Conservation (phyloP, 2,113 vertebrate genomes). For the Lagopus leucura region DNA sequence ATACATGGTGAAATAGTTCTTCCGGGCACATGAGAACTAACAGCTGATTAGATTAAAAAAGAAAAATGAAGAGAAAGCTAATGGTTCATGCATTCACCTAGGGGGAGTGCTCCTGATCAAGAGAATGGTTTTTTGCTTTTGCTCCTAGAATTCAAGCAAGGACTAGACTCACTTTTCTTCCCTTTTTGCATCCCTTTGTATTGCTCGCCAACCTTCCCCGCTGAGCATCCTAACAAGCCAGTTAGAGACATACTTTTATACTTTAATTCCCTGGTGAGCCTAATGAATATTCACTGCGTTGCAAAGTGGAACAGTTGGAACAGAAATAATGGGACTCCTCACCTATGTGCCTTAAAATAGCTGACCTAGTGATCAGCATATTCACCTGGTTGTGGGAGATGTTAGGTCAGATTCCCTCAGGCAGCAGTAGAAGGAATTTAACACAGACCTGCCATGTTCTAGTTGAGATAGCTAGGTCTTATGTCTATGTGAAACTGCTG, state of each 20-base stretch:
- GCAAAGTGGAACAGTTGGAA: constrained; percentile 27
- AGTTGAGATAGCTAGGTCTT: not conserved
- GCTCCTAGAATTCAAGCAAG: not conserved
- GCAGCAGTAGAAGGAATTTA: constrained; percentile 11
- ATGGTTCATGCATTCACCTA: not conserved
- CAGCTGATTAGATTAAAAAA: not conserved
- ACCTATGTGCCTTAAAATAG: constrained; percentile 44
- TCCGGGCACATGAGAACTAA: not conserved
- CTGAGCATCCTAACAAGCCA: not conserved
- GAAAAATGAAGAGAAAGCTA: too few relatives aligned
- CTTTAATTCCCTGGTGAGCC: not conserved
- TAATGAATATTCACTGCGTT: constrained; percentile 59
- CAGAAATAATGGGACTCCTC: constrained; percentile 32
- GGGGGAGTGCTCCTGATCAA: not conserved
- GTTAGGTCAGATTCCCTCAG: not conserved
- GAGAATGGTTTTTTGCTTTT: not conserved
- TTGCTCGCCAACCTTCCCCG: not conserved
- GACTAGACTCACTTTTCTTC: not conserved
- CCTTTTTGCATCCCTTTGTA: not conserved
- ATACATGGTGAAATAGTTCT: not conserved
- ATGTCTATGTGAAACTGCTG: not conserved
- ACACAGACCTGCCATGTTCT: not conserved
- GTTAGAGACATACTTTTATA: not conserved
- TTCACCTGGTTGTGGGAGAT: not conserved
- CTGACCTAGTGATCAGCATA: not conserved